Evolutionary conservation across 1,140 invertebrate species (phyloP), one percentile per base, ranked within the genome.

Genomic region (Steinernema khuongi): DNA sequence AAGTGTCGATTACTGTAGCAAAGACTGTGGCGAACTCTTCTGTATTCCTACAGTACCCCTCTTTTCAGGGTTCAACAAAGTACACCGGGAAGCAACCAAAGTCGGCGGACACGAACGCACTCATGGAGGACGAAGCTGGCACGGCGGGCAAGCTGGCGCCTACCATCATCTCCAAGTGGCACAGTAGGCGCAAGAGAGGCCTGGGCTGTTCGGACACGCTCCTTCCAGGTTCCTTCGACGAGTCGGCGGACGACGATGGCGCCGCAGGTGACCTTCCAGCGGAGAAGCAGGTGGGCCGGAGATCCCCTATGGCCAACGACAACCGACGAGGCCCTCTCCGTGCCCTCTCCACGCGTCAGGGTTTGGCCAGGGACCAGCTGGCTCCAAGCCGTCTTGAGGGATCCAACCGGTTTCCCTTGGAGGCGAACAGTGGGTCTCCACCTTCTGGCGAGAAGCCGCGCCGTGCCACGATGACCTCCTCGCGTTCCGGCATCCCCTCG

Each of bases 181-280:
- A 68, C 11, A 67, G 73, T 72, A 50, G 50, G 70, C 22, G 74
- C 28, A 75, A 18, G 73, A 19, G 0, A 73, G 26, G 32, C 74
- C 31, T 19, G 31, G 32, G 26, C n/a, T 73, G 60, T 71, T 72
- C 28, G 14, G 11, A 74, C 7, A 73, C 11, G 70, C 18, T 29
- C 22, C 18, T 78, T 80, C 26, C 36, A 80, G 79, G 72, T 33
- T 80, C 78, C 1, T 79, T 80, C 70, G 78, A 80, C 31, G 69
- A 81, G 17, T 71, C 73, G 19, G 73, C 31, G 14, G 77, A 79
- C 30, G 77, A 79, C 30, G 67, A 29, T 7, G 33, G n/a, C 22
- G 33, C 44, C n/a, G 28, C 28, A 30, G 33, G 32, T 22, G 33
- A 29, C 1, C 50, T 50, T n/a, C 32, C 33, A 29, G 22, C 14